These are phyloP conservation scores for Gopherus flavomarginatus DNA, from an alignment of 2,113 vertebrate species.

Conservation along the genomic window DNA sequence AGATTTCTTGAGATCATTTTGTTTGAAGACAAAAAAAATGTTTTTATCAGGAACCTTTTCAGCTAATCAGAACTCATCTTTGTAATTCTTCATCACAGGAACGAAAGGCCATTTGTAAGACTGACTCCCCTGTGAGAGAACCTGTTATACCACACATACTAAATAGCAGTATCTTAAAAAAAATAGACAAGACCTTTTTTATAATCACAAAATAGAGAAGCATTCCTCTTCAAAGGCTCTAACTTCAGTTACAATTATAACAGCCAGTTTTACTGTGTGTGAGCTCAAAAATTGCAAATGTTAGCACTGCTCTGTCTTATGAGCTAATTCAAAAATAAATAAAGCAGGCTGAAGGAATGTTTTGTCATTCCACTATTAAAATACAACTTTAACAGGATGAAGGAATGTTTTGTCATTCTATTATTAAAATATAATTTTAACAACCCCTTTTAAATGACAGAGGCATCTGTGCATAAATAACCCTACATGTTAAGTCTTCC, in stretches of 20 bases:
- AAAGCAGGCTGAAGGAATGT: neutral
- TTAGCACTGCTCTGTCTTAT: neutral
- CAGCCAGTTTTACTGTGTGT: neutral
- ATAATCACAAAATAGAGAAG: neutral
- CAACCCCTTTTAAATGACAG: slow-evolving; percentile 46
- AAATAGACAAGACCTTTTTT: neutral
- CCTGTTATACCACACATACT: neutral
- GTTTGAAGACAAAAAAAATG: neutral
- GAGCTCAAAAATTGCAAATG: neutral
- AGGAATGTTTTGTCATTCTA: slow-evolving; percentile 14
- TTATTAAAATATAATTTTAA: slow-evolving; percentile 29
- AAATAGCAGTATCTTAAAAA: neutral
- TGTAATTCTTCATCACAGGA: neutral
- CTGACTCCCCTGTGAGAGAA: neutral
- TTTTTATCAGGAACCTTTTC: neutral
- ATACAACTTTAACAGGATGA: neutral
- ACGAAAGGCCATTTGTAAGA: neutral
- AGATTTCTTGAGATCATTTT: neutral
- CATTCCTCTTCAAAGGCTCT: neutral
- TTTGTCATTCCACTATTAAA: neutral
- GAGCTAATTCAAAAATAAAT: neutral
- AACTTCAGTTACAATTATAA: neutral
- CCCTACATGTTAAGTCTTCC: slow-evolving; percentile 13
- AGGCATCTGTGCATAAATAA: slow-evolving; percentile 51
- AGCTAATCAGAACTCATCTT: neutral